These are phyloP conservation scores for Heliconius melpomene DNA, from an alignment of 1,140 invertebrate genomes.

Conservation along the genomic window DNA sequence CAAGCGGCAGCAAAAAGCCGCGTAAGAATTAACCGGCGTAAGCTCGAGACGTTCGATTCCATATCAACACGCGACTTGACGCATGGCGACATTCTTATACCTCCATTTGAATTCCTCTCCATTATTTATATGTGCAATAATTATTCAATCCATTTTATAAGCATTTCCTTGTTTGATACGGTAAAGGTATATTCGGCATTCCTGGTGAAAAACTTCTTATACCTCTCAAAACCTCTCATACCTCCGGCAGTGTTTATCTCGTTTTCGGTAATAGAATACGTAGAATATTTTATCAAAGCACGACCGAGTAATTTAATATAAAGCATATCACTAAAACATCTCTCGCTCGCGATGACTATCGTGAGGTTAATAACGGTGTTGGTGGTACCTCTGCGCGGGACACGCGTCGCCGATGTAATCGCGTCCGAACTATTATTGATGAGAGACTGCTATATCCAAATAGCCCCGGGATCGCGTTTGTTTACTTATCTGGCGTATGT, in stretches of 20 bases:
- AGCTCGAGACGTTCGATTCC: slow-evolving; percentile 47
- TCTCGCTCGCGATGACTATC: slow-evolving; percentile 74
- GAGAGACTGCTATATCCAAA: slow-evolving; percentile 71
- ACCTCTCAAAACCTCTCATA: slow-evolving; percentile 51
- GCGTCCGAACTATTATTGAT: slow-evolving; percentile 74
- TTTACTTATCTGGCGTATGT: slow-evolving; percentile 71
- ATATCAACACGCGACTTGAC: slow-evolving; percentile 67
- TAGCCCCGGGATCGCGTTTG: slow-evolving; percentile 73
- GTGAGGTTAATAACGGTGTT: slow-evolving; percentile 76
- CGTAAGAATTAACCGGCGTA: slow-evolving; percentile 53
- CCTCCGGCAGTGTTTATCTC: slow-evolving; percentile 70
- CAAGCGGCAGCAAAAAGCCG: slow-evolving; percentile 44
- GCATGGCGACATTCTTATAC: slow-evolving; percentile 53
- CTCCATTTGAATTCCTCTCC: slow-evolving; percentile 56
- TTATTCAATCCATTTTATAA: slow-evolving; percentile 42
- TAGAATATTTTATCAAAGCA: slow-evolving; percentile 77
- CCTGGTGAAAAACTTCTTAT: no score
- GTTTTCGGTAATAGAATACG: slow-evolving; percentile 79
- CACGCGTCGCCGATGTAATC: slow-evolving; percentile 76
- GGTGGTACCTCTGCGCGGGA: slow-evolving; percentile 67
- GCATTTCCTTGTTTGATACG: background rate
- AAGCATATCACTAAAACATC: slow-evolving; percentile 80
- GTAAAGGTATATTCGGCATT: no score
- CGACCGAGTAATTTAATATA: slow-evolving; percentile 81
- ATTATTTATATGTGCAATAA: slow-evolving; percentile 46